Conservation (phyloP, 2,888 invertebrate genomes). For the Hypomecis atomaria region DNA sequence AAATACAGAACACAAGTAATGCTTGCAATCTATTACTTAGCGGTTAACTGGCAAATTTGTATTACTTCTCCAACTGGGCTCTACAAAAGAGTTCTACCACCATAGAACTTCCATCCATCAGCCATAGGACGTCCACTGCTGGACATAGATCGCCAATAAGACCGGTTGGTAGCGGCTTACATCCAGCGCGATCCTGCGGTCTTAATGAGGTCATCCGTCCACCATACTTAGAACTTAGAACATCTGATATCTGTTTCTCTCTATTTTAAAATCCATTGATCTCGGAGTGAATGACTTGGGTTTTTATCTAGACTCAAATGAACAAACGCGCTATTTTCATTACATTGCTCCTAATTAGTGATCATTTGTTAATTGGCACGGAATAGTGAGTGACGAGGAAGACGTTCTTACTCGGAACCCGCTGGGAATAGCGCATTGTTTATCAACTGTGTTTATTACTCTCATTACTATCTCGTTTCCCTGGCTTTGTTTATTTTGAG, state of each 20-base stretch:
- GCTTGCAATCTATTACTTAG: no score
- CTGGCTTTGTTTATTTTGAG: constrained; percentile 32
- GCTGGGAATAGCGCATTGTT: constrained; percentile 24
- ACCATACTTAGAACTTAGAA: constrained; percentile 15
- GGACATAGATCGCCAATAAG: no score
- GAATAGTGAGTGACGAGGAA: not conserved
- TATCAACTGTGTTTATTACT: constrained; percentile 22
- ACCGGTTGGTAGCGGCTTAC: no score
- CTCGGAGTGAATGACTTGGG: constrained; percentile 8
- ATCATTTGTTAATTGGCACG: not conserved
- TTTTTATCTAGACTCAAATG: not conserved
- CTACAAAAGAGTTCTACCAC: no score
- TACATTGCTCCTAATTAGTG: not conserved
- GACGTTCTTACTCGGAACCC: not conserved
- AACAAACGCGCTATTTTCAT: not conserved
- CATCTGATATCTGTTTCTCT: constrained; percentile 7
- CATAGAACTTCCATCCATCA: no score
- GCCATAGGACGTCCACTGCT: no score
- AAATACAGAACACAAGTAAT: no score
- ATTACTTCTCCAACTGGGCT: no score
- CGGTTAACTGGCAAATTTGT: no score
- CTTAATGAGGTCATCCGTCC: no score
- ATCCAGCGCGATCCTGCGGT: no score
- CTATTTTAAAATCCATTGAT: constrained; percentile 13
- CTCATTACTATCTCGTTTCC: constrained; percentile 18